Base-by-base conservation (phyloP, 2,888 invertebrate genomes). In the Periphyllus acericola region DNA sequence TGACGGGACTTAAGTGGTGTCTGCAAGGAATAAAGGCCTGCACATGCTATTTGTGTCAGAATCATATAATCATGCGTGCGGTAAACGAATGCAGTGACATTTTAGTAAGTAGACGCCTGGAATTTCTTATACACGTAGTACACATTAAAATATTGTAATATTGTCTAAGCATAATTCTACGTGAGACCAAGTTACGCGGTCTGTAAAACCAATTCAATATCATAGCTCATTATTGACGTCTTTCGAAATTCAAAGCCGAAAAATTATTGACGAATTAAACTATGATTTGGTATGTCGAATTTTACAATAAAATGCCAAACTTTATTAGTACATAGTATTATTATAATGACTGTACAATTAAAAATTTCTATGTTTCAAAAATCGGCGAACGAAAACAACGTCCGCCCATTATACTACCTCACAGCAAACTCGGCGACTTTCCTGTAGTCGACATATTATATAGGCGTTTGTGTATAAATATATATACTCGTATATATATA, bases 1-100 rank as follows among this genome's bases (percentile, higher is more conserved):
- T 11, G 19, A 52, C 21, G 19, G 82, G 14, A 82, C 46, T 82
- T 82, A 52, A 82, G 71, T 82, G 71, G 52, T n/a, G 8, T 52
- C 11, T 52, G 52, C 9, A 25, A 52, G 46, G 29, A 52, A 52
- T 46, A 52, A 82, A 82, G 9, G 25, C n/a, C 32, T n/a, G 11
- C 46, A 32, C 8, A 32, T 34, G 52, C 19, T 72, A 83, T 72
- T 72, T 36, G 19, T 72, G 19, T 72, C 19, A 34, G 19, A 34
- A 25, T n/a, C 21, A 46, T 40, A 19, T n/a, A 60, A 55, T 79
- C n/a, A 5, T 25, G 6, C 21, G 6, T 8, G 11, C 17, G 36
- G 9, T 36, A 36, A 34, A 79, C 34, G 34, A 79, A 25, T 32
- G 32, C 25, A 11, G 52, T 2, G 52, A 52, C 52, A 36, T 79